phyloP scores from a whole-genome alignment of 1,140 invertebrate species.

The Calosoma granatense region DNA sequence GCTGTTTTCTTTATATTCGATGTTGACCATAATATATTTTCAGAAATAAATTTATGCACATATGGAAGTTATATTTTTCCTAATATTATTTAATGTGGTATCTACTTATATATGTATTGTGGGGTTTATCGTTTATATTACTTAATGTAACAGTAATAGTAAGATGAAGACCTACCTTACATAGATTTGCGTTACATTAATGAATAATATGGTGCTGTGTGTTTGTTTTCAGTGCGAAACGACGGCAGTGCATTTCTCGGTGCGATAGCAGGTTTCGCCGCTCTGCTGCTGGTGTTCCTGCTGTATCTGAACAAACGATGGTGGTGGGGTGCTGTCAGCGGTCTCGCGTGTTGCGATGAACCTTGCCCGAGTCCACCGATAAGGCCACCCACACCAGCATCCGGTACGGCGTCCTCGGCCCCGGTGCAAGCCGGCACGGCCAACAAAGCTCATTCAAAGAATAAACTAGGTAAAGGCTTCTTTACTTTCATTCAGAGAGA shows the following conservation, averaged over 20 bases:
- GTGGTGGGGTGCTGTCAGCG: conserved; percentile 54
- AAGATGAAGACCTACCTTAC: too few species aligned
- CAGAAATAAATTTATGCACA: too few species aligned
- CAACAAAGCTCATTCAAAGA: background rate
- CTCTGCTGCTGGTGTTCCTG: conserved; percentile 65
- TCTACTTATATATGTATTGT: too few species aligned
- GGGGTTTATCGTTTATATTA: too few species aligned
- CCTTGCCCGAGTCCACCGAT: conserved; percentile 35
- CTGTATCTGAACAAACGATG: conserved; percentile 71
- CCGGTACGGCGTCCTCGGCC: conserved; percentile 9
- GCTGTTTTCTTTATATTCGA: too few species aligned
- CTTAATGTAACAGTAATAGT: too few species aligned
- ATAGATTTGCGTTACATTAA: too few species aligned
- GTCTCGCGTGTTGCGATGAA: conserved; percentile 46
- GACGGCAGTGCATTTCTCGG: conserved; percentile 69
- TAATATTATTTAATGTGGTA: too few species aligned
- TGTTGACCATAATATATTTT: too few species aligned
- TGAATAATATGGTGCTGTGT: too few species aligned
- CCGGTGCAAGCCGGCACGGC: background rate
- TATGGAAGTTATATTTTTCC: too few species aligned
- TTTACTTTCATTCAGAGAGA: conserved; percentile 16
- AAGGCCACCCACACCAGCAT: conserved; percentile 36
- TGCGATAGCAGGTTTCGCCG: conserved; percentile 61
- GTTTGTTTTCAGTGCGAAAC: conserved; percentile 51
- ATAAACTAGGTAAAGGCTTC: too few species aligned